Conservation (phyloP, 2,888 invertebrate genomes). For the Brachylomia viminalis region DNA sequence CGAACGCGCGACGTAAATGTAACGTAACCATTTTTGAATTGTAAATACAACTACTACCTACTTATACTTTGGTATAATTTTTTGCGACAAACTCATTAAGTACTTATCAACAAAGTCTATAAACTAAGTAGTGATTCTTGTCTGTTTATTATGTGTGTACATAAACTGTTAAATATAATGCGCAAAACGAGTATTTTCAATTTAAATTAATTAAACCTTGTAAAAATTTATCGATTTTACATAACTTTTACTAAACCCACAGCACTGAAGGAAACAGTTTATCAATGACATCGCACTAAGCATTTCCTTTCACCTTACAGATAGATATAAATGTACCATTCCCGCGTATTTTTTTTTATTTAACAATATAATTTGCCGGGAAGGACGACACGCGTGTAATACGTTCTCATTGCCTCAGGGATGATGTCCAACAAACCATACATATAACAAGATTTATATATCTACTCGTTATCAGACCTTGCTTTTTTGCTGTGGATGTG, state of each 20-base stretch:
- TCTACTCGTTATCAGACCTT: constrained; percentile 38
- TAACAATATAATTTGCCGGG: constrained; percentile 50
- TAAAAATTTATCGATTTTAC: not conserved
- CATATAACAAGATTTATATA: constrained; percentile 42
- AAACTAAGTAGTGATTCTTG: not conserved
- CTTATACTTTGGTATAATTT: not conserved
- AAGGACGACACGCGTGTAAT: constrained; percentile 47
- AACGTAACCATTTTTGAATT: not conserved
- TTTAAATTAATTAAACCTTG: too few species aligned
- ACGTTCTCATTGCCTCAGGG: constrained; percentile 60
- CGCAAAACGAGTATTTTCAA: not conserved
- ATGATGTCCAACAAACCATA: constrained; percentile 48
- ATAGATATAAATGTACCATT: constrained; percentile 10
- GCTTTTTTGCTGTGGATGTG: constrained; percentile 36
- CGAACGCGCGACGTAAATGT: not conserved
- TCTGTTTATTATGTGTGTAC: not conserved
- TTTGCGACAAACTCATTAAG: not conserved
- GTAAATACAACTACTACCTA: not conserved
- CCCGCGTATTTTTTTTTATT: constrained; percentile 11
- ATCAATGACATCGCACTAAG: constrained; percentile 16
- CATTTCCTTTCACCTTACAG: constrained; percentile 35
- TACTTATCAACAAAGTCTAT: not conserved
- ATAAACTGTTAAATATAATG: not conserved
- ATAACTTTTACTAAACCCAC: not conserved
- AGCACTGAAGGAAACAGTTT: not conserved